These are phyloP conservation scores for Emydocephalus ijimae DNA, from an alignment of 2,113 vertebrate species.

Conservation along the genomic window DNA sequence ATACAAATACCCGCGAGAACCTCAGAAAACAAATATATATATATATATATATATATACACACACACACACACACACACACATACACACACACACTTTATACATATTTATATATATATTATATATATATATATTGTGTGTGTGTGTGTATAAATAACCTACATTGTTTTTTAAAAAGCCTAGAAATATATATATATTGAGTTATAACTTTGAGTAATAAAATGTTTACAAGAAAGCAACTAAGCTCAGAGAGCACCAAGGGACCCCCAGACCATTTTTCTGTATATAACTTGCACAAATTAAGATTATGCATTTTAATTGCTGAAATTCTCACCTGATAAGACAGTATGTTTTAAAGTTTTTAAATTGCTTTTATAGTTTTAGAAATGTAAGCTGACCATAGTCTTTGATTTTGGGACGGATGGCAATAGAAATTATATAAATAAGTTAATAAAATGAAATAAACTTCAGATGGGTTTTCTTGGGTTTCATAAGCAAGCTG, in stretches of 20 bases:
- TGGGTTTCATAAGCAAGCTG: background rate
- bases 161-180: no score
- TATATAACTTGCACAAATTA: background rate
- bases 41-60: no score
- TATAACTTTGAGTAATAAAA: background rate
- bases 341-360: background rate
- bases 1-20: no score
- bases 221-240: background rate
- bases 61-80: fast-evolving
- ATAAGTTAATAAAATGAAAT: background rate
- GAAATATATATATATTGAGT: no score
- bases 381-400: background rate
- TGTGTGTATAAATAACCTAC: no score
- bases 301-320: background rate
- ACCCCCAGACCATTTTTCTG: background rate
- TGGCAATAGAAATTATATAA: background rate
- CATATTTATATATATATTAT: no score
- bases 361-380: background rate
- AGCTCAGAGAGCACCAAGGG: background rate
- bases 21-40: no score
- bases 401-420: background rate
- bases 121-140: no score
- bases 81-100: no score
- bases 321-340: background rate
- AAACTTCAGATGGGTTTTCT: background rate